phyloP scores from a whole-genome alignment of 35 echinoderm and acorn worm species.

The Chiridota heheva region DNA sequence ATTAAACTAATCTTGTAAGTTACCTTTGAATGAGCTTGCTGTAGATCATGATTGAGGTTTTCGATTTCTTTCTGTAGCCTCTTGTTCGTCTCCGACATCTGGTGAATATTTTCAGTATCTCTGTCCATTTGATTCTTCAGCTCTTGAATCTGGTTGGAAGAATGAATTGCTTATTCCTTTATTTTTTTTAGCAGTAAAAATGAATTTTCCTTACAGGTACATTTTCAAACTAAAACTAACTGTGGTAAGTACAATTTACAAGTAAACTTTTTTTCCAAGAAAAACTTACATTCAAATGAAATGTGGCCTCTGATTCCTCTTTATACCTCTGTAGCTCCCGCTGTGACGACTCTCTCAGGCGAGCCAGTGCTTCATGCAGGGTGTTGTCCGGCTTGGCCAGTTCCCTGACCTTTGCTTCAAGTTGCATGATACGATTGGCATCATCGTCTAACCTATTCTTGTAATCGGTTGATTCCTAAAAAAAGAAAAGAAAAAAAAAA shows the following conservation, averaged over 20 bases:
- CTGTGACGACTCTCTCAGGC: constrained; percentile 62
- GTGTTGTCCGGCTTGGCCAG: constrained; percentile 86
- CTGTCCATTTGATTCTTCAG: constrained; percentile 78
- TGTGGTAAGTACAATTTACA: background rate
- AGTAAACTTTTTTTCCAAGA: too few species aligned
- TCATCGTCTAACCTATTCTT: constrained; percentile 77
- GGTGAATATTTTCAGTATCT: constrained; percentile 74
- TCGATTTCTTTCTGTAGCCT: constrained; percentile 57
- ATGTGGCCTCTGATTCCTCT: constrained; percentile 73
- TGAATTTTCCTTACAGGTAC: background rate
- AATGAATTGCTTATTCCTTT: too few species aligned
- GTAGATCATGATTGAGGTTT: constrained; percentile 45
- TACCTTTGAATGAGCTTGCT: background rate
- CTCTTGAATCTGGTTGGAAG: constrained; percentile 78
- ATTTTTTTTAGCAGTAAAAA: too few species aligned
- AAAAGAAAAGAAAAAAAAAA: background rate
- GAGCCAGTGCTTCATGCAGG: constrained; percentile 71
- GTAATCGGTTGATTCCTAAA: constrained; percentile 68
- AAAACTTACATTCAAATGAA: constrained; percentile 83
- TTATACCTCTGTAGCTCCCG: constrained; percentile 88
- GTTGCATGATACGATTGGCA: constrained; percentile 71
- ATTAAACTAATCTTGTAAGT: too few species aligned
- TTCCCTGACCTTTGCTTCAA: constrained; percentile 85
- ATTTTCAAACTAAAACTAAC: background rate
- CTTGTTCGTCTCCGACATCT: constrained; percentile 68